Conservation (phyloP, 1,140 invertebrate genomes). For the Rhopalosiphum padi region DNA sequence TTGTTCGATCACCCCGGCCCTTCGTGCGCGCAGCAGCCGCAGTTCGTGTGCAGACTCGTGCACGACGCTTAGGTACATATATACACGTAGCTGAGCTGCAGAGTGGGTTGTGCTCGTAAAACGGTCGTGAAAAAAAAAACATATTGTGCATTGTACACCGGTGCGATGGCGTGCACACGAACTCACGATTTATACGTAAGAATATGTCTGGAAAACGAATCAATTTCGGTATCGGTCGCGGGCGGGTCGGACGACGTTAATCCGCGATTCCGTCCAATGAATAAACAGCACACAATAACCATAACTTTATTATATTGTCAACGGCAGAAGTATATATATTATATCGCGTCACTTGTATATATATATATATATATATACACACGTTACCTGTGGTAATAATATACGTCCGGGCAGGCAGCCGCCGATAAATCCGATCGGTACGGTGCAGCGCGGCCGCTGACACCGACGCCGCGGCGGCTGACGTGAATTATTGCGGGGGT, state of each 20-base stretch:
- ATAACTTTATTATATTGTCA: slow-evolving; percentile 17
- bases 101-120: too few relatives aligned
- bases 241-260: neutral
- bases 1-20: too few relatives aligned
- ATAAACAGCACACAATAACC: neutral
- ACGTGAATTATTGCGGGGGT: neutral
- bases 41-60: too few relatives aligned
- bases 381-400: neutral
- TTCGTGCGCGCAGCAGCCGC: too few relatives aligned
- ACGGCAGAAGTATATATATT: neutral
- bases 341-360: neutral
- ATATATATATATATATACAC: neutral
- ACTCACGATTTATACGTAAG: neutral
- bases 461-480: neutral
- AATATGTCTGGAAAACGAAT: neutral
- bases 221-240: neutral
- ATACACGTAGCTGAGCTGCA: too few relatives aligned
- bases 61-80: too few relatives aligned
- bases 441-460: neutral
- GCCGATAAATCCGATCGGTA: neutral
- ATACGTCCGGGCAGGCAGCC: neutral
- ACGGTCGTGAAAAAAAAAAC: neutral
- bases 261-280: neutral
- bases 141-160: neutral
- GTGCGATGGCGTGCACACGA: neutral